Conservation (phyloP, 2,797 vertebrate species). For the Bovichtus variegatus region DNA sequence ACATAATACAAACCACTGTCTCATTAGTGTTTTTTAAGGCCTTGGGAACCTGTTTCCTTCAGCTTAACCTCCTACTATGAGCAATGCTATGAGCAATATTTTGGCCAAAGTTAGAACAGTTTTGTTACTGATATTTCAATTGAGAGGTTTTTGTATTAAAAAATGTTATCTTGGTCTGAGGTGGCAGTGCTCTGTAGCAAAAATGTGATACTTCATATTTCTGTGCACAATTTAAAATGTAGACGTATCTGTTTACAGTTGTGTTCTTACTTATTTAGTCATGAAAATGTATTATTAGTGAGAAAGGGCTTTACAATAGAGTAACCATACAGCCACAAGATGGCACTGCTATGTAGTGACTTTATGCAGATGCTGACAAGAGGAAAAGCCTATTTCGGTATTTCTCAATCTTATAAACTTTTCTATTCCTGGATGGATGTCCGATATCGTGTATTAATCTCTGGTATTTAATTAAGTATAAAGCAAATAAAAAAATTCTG, state of each 20-base stretch:
- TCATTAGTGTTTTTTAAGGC: neutral
- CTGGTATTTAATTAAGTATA: too few relatives aligned
- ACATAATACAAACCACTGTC: neutral
- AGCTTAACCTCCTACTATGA: neutral
- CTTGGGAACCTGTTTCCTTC: neutral
- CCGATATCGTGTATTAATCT: too few relatives aligned
- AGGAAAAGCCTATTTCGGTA: too few relatives aligned
- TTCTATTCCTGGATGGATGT: too few relatives aligned
- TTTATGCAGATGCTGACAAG: too few relatives aligned
- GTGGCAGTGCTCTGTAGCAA: neutral
- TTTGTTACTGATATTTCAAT: neutral
- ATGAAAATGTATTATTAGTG: neutral
- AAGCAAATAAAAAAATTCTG: too few relatives aligned
- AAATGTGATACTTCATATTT: neutral
- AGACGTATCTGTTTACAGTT: neutral
- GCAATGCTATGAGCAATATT: neutral
- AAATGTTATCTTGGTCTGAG: neutral
- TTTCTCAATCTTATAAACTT: too few relatives aligned
- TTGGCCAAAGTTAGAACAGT: neutral
- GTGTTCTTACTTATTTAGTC: neutral
- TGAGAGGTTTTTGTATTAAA: neutral
- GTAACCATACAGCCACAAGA: slow-evolving; percentile 6
- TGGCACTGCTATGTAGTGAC: neutral
- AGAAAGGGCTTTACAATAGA: neutral
- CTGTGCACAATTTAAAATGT: neutral